Evolutionary conservation across 2,888 invertebrate species (phyloP).

Genomic region (Chloromyia formosa): DNA sequence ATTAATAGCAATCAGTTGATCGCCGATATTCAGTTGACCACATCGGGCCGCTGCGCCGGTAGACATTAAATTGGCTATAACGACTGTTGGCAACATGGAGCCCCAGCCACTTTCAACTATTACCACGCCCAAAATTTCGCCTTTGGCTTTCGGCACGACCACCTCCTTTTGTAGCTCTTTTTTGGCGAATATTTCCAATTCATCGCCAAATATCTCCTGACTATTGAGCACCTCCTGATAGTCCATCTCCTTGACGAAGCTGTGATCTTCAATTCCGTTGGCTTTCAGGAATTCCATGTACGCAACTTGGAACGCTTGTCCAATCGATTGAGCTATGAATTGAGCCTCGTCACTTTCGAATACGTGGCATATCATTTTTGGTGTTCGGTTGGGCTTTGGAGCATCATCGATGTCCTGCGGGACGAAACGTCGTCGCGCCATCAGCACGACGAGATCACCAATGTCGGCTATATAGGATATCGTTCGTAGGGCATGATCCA

Average conservation of each 20-base stretch:
- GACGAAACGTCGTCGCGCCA: constrained; percentile 95
- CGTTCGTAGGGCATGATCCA: constrained; percentile 98
- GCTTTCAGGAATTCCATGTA: constrained; percentile 99
- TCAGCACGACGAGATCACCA: constrained; percentile 96
- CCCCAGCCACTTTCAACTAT: constrained; percentile 99
- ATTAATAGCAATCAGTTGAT: constrained; percentile 99
- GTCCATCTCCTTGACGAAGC: constrained; percentile 99
- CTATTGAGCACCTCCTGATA: constrained; percentile 99
- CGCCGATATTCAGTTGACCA: constrained; percentile 98
- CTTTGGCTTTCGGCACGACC: constrained; percentile 97
- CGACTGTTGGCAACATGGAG: constrained; percentile 99
- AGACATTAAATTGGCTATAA: constrained; percentile 97
- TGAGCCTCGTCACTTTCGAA: constrained; percentile 99
- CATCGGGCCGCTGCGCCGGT: constrained; percentile 97
- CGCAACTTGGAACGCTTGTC: constrained; percentile 99
- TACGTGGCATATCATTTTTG: constrained; percentile 99
- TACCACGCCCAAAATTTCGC: constrained; percentile 97
- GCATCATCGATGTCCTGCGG: constrained; percentile 83
- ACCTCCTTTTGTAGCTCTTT: constrained; percentile 98
- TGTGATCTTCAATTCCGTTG: constrained; percentile 99
- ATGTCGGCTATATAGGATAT: constrained; percentile 99
- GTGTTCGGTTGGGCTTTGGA: constrained; percentile 78
- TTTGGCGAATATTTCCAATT: constrained; percentile 98
- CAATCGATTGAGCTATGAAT: constrained; percentile 99
- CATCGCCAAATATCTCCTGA: constrained; percentile 99